Evolutionary conservation across 2,113 vertebrate species (phyloP).

Genomic region (Zingel zingel): DNA sequence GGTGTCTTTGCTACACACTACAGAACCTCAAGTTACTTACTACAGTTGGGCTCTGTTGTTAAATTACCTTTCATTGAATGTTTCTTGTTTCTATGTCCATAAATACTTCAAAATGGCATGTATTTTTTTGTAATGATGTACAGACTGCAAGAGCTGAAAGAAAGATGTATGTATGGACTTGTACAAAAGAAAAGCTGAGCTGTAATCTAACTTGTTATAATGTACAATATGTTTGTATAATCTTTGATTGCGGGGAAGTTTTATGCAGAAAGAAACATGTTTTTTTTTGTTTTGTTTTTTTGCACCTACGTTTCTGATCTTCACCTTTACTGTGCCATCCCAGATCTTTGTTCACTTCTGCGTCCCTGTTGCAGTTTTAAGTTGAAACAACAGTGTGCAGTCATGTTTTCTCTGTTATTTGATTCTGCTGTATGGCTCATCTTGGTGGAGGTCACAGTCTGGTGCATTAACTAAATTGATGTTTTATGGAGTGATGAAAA

Average conservation of each 20-base stretch:
- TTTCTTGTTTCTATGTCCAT: slow-evolving; percentile 63
- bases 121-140: slow-evolving; percentile 90
- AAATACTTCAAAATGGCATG: slow-evolving; percentile 79
- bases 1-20: slow-evolving; percentile 38
- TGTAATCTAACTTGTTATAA: slow-evolving; percentile 77
- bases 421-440: not conserved
- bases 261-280: slow-evolving; percentile 54
- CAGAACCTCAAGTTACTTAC: slow-evolving; percentile 38
- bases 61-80: slow-evolving; percentile 52
- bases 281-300: slow-evolving; percentile 42
- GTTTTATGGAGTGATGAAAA: slow-evolving; percentile 39
- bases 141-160: slow-evolving; percentile 80
- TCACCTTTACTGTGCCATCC: slow-evolving; percentile 33
- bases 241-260: slow-evolving; percentile 64
- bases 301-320: slow-evolving; percentile 40
- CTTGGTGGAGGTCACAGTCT: not conserved
- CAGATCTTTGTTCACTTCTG: slow-evolving; percentile 26
- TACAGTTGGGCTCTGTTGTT: slow-evolving; percentile 40
- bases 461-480: slow-evolving; percentile 23
- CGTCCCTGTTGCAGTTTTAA: slow-evolving; percentile 21
- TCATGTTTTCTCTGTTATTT: slow-evolving; percentile 28
- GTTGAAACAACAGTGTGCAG: slow-evolving; percentile 24
- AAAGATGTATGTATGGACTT: slow-evolving; percentile 82
- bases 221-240: slow-evolving; percentile 78
- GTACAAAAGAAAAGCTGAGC: slow-evolving; percentile 66